phyloP scores from a whole-genome alignment of 2,797 vertebrate genomes.

The Sitta carolinensis region DNA sequence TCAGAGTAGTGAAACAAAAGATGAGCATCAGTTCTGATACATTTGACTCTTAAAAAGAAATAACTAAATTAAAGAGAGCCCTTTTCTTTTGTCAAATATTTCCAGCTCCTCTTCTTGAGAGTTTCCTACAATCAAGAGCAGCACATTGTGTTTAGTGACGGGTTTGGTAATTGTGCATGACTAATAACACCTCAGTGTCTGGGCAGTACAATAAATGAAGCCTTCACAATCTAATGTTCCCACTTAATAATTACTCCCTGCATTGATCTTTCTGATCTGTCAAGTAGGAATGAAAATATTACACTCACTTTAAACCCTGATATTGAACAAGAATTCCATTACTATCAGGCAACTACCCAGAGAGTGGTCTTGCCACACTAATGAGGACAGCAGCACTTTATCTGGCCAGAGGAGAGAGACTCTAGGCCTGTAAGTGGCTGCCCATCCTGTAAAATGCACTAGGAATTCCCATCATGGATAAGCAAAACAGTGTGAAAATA shows the following conservation, averaged over 20 bases:
- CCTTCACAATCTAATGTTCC: not conserved
- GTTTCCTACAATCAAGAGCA: not conserved
- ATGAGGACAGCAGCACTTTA: not conserved
- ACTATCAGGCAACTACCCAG: not conserved
- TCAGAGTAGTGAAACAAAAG: not conserved
- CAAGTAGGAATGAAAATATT: not conserved
- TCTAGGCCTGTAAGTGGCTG: not conserved
- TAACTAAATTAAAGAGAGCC: not conserved
- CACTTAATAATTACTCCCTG: slow-evolving; percentile 20
- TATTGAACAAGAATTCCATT: slow-evolving; percentile 43
- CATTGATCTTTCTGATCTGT: slow-evolving; percentile 15
- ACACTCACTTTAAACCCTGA: not conserved
- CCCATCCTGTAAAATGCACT: not conserved
- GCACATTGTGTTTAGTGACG: not conserved
- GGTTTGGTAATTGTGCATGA: slow-evolving; percentile 14
- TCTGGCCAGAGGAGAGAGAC: not conserved
- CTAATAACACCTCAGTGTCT: not conserved
- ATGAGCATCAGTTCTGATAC: not conserved
- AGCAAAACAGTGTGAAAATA: not conserved
- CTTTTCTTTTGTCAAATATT: not conserved
- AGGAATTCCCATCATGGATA: not conserved
- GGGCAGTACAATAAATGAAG: slow-evolving; percentile 10
- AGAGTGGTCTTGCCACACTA: not conserved
- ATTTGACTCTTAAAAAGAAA: not conserved
- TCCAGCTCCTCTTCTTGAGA: not conserved